Percentiles rank a stretch among this genome's conserved stretches.
phyloP scores from a whole-genome alignment of 2,113 vertebrate genomes.

The Tichodroma muraria region DNA sequence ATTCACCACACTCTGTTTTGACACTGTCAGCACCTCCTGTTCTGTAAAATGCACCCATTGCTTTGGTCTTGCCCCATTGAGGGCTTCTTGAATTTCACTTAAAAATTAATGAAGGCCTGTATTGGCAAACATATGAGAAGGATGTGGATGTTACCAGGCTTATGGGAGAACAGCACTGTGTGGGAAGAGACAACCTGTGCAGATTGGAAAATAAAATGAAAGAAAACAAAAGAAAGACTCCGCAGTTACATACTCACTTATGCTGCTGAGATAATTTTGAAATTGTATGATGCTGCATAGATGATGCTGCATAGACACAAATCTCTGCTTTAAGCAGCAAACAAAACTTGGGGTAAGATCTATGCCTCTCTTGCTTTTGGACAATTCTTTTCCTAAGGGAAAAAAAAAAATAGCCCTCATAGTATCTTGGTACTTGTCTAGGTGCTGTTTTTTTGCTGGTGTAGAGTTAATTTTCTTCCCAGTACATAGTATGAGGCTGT shows the following conservation, averaged over 20 bases:
- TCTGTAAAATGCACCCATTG: not conserved
- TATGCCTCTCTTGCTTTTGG: not conserved
- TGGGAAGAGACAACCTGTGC: not conserved
- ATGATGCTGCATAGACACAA: not conserved
- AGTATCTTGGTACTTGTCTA: not conserved
- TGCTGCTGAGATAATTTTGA: not conserved
- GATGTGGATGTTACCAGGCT: not conserved
- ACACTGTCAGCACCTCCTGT: not conserved
- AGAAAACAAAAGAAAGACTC: not conserved
- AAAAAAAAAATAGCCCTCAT: not conserved
- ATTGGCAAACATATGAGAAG: not conserved
- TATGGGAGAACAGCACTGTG: not conserved
- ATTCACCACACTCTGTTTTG: not conserved
- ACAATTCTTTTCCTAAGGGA: not conserved
- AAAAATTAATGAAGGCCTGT: not conserved
- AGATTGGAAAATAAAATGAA: not conserved
- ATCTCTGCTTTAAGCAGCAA: not conserved
- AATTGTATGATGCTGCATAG: not conserved
- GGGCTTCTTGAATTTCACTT: not conserved
- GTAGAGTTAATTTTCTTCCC: not conserved
- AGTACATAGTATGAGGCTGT: not conserved
- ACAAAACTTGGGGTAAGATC: not conserved
- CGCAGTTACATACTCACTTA: not conserved
- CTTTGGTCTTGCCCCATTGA: not conserved
- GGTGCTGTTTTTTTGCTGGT: not conserved